A percentile compares a stretch with the other conserved stretches of the same genome.
Evolutionary conservation across 2,113 vertebrate genomes (phyloP).

Genomic region (Tinamus guttatus): DNA sequence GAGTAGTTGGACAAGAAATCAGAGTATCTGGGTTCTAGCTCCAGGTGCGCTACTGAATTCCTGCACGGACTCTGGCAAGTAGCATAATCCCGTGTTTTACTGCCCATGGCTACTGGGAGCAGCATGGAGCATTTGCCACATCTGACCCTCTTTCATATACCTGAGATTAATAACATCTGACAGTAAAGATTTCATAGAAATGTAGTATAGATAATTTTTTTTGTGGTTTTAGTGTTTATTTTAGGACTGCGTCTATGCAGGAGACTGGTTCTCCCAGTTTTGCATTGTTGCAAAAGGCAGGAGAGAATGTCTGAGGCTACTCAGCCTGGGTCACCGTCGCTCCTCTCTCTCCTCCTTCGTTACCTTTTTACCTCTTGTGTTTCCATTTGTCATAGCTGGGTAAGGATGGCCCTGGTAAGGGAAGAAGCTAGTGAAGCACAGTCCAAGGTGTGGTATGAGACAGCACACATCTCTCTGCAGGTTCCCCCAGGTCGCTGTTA

Average conservation of each 20-base stretch:
- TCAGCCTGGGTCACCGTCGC: not conserved
- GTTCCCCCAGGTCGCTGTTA: not conserved
- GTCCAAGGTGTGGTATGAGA: not conserved
- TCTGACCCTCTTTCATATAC: not conserved
- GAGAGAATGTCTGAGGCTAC: not conserved
- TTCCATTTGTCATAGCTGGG: not conserved
- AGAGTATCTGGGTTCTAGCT: not conserved
- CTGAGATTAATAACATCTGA: not conserved
- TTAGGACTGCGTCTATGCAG: not conserved
- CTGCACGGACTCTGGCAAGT: not conserved
- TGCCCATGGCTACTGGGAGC: not conserved
- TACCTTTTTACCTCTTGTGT: not conserved
- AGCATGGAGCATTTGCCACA: not conserved
- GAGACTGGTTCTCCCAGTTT: not conserved
- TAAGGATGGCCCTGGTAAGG: not conserved
- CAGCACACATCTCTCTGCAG: not conserved
- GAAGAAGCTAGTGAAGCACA: not conserved
- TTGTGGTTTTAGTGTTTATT: not conserved
- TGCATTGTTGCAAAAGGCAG: not conserved
- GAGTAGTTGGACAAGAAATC: not conserved
- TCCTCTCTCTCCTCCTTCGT: not conserved
- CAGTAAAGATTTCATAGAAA: not conserved
- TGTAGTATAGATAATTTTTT: not conserved
- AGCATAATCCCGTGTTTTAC: not conserved
- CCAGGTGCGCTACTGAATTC: not conserved